These are phyloP conservation scores for Heliconius hewitsoni DNA, from an alignment of 1,140 invertebrate genomes.

Conservation along the genomic window DNA sequence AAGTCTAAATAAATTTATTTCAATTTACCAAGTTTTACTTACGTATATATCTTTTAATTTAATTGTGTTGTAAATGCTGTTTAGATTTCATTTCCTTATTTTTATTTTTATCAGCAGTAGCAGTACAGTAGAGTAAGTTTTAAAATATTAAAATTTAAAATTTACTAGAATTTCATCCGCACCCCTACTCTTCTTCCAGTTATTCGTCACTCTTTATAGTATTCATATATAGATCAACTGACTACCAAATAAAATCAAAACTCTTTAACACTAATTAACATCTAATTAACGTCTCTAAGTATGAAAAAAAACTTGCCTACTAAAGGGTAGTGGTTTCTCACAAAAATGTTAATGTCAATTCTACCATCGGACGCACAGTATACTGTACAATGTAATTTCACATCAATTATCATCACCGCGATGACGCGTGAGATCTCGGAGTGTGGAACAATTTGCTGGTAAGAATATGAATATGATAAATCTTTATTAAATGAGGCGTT, in stretches of 20 bases:
- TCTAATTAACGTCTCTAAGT: neutral
- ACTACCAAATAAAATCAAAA: neutral
- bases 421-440: slow-evolving; percentile 34
- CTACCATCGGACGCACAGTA: slow-evolving; percentile 24
- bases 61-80: too few species aligned
- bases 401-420: slow-evolving; percentile 31
- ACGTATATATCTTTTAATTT: too few species aligned
- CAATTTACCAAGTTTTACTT: too few species aligned
- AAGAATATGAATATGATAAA: slow-evolving; percentile 21
- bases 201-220: too few species aligned
- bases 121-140: too few species aligned
- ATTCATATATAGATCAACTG: too few species aligned
- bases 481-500: slow-evolving; percentile 16
- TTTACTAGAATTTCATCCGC: too few species aligned
- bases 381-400: slow-evolving; percentile 27
- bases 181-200: too few species aligned
- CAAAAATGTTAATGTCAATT: slow-evolving; percentile 10
- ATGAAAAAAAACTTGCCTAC: neutral
- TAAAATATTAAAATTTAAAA: too few species aligned
- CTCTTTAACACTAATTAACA: slow-evolving; percentile 10
- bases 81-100: too few species aligned
- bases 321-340: neutral
- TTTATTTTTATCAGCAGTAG: too few species aligned
- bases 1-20: too few species aligned
- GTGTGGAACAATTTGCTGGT: slow-evolving; percentile 26